A percentile compares a stretch with the other conserved stretches of the same genome.
These are phyloP conservation scores for Spodoptera picta DNA, from an alignment of 2,888 invertebrate species.

Conservation along the genomic window DNA sequence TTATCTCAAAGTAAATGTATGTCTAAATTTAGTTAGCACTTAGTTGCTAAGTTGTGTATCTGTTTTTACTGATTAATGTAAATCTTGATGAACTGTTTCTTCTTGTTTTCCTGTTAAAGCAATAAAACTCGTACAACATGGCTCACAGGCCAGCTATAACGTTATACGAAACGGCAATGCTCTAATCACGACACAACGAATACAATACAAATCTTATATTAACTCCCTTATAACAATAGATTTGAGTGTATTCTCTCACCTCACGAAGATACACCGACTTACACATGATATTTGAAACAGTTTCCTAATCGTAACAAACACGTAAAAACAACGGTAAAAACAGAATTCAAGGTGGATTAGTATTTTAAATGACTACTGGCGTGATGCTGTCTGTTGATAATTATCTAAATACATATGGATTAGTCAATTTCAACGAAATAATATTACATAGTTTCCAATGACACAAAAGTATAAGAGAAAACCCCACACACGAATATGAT, in stretches of 20 bases:
- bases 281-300: too few species aligned
- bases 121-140: constrained; percentile 46
- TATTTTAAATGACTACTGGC: constrained; percentile 8
- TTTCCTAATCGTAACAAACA: background rate
- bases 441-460: background rate
- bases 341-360: constrained; percentile 14
- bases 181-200: constrained; percentile 43
- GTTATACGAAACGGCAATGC: constrained; percentile 38
- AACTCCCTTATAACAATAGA: constrained; percentile 16
- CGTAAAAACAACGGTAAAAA: constrained; percentile 16
- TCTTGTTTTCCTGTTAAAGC: constrained; percentile 46
- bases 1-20: constrained; percentile 25
- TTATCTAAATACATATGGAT: constrained; percentile 3
- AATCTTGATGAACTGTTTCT: constrained; percentile 27
- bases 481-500: too few species aligned
- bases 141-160: constrained; percentile 24
- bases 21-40: constrained; percentile 22
- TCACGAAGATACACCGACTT: background rate
- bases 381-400: background rate
- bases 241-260: constrained; percentile 7
- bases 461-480: background rate
- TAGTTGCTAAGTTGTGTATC: constrained; percentile 16
- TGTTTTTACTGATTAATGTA: constrained; percentile 27
- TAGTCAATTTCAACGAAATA: too few species aligned
- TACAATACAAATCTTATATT: constrained; percentile 38